phyloP scores from a whole-genome alignment of 1,140 invertebrate genomes.

The Solenopsis fugax region DNA sequence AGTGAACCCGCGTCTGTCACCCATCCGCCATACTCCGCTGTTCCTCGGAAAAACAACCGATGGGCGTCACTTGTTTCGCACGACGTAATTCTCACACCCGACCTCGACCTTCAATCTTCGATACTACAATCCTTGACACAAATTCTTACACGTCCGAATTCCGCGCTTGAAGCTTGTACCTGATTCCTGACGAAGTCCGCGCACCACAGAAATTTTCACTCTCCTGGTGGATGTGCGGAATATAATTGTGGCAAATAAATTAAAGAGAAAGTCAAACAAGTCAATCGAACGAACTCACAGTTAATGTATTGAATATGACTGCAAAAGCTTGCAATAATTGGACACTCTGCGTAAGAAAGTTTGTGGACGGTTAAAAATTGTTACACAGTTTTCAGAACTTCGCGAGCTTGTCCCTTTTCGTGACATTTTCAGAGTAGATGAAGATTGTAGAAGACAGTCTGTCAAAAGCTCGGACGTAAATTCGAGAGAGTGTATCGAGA shows the following conservation, averaged over 20 bases:
- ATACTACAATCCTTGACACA: conserved; percentile 41
- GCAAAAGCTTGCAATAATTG: not conserved
- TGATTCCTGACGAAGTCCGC: not conserved
- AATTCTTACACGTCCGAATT: conserved; percentile 42
- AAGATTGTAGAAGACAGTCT: not conserved
- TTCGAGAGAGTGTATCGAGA: not conserved
- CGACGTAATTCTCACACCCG: conserved; percentile 47
- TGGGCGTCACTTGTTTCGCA: conserved; percentile 54
- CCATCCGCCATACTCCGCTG: conserved; percentile 73
- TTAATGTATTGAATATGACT: not conserved
- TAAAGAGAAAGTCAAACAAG: not conserved
- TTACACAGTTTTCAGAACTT: not conserved
- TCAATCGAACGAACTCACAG: not conserved
- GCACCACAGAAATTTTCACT: conserved; percentile 10
- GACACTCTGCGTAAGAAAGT: not conserved
- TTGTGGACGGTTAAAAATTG: conserved; percentile 25
- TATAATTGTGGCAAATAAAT: not conserved
- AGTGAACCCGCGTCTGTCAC: conserved; percentile 67
- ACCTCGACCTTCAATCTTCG: conserved; percentile 34
- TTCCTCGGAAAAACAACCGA: conserved; percentile 43
- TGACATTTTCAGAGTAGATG: not conserved
- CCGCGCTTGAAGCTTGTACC: not conserved
- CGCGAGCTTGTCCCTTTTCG: not conserved
- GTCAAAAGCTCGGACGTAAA: conserved; percentile 25
- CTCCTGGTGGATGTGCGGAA: not conserved